Percentiles rank a stretch among this genome's conserved stretches.
phyloP scores from a whole-genome alignment of 2,888 invertebrate genomes.

The Globia sparganii region DNA sequence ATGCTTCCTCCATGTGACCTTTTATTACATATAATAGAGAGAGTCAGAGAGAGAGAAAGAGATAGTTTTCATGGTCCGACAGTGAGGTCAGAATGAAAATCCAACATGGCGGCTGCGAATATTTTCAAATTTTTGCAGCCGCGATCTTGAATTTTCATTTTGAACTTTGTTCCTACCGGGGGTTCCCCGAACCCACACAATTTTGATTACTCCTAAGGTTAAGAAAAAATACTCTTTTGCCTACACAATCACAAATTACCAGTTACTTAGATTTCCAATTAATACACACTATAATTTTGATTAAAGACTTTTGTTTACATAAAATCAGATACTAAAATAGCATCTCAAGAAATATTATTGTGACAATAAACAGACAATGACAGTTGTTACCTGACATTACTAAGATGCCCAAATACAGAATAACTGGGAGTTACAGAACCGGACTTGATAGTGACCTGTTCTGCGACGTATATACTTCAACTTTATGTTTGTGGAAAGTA shows the following conservation, averaged over 20 bases:
- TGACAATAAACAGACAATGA: background rate
- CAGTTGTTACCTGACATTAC: background rate
- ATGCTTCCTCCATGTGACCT: too few species aligned
- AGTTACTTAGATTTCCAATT: too few species aligned
- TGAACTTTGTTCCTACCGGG: too few species aligned
- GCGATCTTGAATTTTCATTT: too few species aligned
- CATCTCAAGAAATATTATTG: background rate
- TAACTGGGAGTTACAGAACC: constrained; percentile 24
- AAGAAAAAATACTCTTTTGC: background rate
- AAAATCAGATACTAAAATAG: background rate
- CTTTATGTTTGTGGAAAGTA: constrained; percentile 25
- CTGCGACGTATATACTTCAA: constrained; percentile 18
- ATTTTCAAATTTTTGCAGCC: too few species aligned
- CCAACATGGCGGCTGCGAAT: too few species aligned
- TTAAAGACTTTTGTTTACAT: background rate
- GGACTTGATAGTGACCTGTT: constrained; percentile 41
- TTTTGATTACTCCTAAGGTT: background rate
- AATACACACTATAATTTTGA: background rate
- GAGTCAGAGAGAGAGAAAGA: too few species aligned
- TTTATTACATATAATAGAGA: too few species aligned
- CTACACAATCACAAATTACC: background rate
- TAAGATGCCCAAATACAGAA: constrained; percentile 30
- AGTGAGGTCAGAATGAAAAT: too few species aligned
- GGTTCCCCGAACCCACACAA: too few species aligned
- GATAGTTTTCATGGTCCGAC: too few species aligned